A percentile compares a stretch with the other conserved stretches of the same genome.
Conservation (phyloP, 2,888 invertebrate species). For the Pterostichus madidus region DNA sequence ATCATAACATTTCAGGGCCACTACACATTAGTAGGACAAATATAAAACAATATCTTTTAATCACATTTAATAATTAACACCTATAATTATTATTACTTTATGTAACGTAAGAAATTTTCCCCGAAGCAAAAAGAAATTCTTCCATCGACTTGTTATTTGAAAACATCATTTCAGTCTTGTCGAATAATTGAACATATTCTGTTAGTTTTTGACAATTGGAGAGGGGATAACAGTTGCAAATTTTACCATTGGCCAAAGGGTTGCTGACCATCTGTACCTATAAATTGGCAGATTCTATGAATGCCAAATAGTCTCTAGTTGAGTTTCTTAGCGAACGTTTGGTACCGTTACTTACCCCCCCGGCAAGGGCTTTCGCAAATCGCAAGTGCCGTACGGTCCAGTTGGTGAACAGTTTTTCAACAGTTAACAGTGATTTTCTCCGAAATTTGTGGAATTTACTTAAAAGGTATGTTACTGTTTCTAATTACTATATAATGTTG, state of each 20-base stretch:
- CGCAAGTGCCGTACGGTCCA: conserved; percentile 22
- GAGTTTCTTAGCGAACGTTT: conserved; percentile 15
- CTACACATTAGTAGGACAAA: neutral
- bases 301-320: conserved; percentile 44
- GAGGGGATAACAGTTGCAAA: conserved; percentile 43
- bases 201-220: conserved; percentile 5
- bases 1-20: conserved; percentile 37
- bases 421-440: conserved; percentile 38
- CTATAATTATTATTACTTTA: conserved; percentile 39
- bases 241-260: conserved; percentile 55
- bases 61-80: conserved; percentile 43
- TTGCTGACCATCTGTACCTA: conserved; percentile 29
- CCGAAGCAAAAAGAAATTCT: conserved; percentile 30
- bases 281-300: conserved; percentile 32
- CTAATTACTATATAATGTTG: neutral
- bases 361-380: neutral
- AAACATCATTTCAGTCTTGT: neutral
- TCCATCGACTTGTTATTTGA: conserved; percentile 30
- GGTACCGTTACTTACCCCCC: conserved; percentile 43
- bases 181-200: neutral
- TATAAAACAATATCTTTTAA: conserved; percentile 36
- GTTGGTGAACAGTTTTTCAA: conserved; percentile 26
- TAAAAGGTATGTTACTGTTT: conserved; percentile 21
- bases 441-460: conserved; percentile 7
- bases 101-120: conserved; percentile 49